Evolutionary conservation across 1,140 invertebrate species (phyloP), one percentile per base, ranked within the genome.

Genomic region (Drosophila virilis): DNA sequence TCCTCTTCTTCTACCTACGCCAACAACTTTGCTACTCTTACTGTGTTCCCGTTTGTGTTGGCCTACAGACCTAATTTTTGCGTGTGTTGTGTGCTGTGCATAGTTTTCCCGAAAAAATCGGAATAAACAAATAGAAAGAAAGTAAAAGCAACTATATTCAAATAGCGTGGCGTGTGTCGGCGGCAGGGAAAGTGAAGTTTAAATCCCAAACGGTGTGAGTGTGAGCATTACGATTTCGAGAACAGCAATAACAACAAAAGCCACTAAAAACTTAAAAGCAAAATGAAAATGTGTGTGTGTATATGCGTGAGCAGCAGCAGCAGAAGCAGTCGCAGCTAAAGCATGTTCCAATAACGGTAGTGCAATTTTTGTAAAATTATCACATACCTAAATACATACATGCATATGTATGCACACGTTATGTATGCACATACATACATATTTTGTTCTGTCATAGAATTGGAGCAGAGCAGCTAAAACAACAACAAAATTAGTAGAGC

Each of bases 51-150:
- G 77, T 89, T 89, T 78, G 86, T 66, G 62, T 84, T 91, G 90
- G 82, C 90, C 90, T 91, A 91, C 85, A 91, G 90, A 91, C 90
- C 90, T 84, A 91, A 91, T 91, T 91, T 76, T 79, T 80, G 78
- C 79, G 67, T 89, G 78, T 77, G 83, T 75, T 78, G 69, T 77
- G 79, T 66, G 58, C 76, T 64, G 74, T 76, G 78, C 72, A 85
- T 75, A 90, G 81, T 77, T 86, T 82, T 85, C 73, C 78, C 80
- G 73, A 62, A 85, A 90, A 90, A 79, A 84, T 50, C 37, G 51
- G 40, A 62, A 77, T 71, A 84, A 78, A 79, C 72, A 85, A 75
- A 79, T 58, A 60, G 68, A 50, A 35, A 38, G 55, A 67, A 74
- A 69, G 66, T 75, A 84, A 77, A 79, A 78, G 77, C 65, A 73